Conservation (phyloP, 2,797 vertebrate species). For the Halcyon leucocephala region DNA sequence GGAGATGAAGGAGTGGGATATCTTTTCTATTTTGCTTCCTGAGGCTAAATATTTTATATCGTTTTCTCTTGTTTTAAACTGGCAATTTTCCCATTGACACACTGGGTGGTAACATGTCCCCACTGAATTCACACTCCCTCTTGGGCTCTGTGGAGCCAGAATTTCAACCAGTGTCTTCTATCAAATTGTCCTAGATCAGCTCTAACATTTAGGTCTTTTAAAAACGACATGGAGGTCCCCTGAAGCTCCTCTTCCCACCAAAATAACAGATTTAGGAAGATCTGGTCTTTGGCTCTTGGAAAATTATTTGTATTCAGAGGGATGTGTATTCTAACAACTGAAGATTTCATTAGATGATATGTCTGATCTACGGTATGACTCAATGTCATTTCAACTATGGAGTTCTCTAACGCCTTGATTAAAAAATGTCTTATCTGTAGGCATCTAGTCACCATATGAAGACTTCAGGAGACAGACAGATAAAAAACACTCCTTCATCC, state of each 20-base stretch:
- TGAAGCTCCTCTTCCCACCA: neutral
- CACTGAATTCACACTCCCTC: neutral
- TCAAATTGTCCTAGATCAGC: neutral
- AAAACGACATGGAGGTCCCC: neutral
- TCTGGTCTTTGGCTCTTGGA: neutral
- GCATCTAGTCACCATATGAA: conserved; percentile 68
- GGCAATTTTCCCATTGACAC: conserved; percentile 17
- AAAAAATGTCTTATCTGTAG: conserved; percentile 62
- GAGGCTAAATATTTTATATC: neutral
- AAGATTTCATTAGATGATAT: neutral
- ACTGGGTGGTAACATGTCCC: conserved; percentile 17
- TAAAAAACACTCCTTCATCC: neutral
- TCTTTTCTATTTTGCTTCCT: neutral
- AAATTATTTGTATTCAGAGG: neutral
- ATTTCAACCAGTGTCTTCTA: neutral
- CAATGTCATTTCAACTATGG: conserved; percentile 14
- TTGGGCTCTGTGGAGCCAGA: neutral
- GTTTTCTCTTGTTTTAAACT: neutral
- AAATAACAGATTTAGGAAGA: neutral
- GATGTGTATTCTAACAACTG: neutral
- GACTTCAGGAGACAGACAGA: conserved; percentile 40
- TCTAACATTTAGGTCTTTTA: neutral
- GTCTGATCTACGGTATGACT: conserved; percentile 34
- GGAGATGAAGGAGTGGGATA: neutral
- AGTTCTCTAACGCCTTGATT: conserved; percentile 31